Conservation (phyloP, 2,113 vertebrate genomes). For the Aldabrachelys gigantea region DNA sequence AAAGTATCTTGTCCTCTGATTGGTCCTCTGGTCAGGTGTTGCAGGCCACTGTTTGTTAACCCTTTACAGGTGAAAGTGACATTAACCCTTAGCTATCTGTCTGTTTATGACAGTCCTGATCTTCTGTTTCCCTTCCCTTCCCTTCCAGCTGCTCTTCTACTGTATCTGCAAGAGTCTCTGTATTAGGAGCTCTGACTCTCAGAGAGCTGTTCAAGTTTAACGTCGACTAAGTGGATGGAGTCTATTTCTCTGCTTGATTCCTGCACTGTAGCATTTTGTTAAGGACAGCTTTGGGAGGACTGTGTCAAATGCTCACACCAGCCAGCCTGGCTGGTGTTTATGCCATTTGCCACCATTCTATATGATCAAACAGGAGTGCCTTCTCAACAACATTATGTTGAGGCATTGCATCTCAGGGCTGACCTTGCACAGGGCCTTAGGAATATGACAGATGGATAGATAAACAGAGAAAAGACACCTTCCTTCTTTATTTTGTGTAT, state of each 20-base stretch:
- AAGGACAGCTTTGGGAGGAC: background rate
- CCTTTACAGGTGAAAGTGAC: too few species aligned
- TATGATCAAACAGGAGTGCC: background rate
- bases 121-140: background rate
- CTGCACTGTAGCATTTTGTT: background rate
- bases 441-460: background rate
- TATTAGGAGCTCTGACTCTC: background rate
- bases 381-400: background rate
- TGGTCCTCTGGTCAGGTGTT: too few species aligned
- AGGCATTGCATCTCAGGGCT: background rate
- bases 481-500: background rate
- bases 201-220: background rate
- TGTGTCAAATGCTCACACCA: background rate
- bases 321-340: background rate
- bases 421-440: background rate
- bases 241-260: background rate
- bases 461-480: background rate
- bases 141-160: background rate
- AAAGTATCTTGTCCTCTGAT: too few species aligned
- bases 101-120: background rate
- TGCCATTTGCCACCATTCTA: background rate
- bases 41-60: too few species aligned
- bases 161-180: background rate
- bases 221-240: background rate
- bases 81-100: too few species aligned